Conservation (phyloP, 2,888 invertebrate species). For the Brassicogethes aeneus region DNA sequence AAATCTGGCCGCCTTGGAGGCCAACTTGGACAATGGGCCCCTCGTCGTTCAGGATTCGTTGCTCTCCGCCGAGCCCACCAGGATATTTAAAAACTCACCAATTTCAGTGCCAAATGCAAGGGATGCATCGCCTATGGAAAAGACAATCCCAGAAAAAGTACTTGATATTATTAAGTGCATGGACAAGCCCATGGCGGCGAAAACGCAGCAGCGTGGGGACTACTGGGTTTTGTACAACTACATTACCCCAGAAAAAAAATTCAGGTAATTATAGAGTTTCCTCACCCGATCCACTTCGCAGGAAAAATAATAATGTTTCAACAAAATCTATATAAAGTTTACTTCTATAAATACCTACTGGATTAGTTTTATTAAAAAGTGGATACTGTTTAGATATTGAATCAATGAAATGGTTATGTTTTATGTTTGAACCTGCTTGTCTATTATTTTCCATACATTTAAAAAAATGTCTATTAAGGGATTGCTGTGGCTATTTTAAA, state of each 20-base stretch:
- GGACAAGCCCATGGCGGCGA: conserved; percentile 34
- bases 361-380: too few species aligned
- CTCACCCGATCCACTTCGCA: too few species aligned
- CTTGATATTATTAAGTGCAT: conserved; percentile 33
- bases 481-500: too few species aligned
- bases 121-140: conserved; percentile 13
- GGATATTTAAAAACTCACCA: conserved; percentile 9
- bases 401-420: too few species aligned
- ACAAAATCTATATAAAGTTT: too few species aligned
- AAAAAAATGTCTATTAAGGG: too few species aligned
- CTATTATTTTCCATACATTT: too few species aligned
- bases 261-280: too few species aligned
- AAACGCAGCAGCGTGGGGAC: conserved; percentile 40
- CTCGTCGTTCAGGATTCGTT: conserved; percentile 14
- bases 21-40: conserved; percentile 17
- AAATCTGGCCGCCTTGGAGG: conserved; percentile 37
- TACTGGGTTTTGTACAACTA: conserved; percentile 88
- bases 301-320: too few species aligned
- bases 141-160: conserved; percentile 26
- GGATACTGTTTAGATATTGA: too few species aligned
- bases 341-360: too few species aligned
- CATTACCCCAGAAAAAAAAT: conserved; percentile 56
- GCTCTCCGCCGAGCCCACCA: conserved; percentile 12
- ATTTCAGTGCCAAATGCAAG: conserved; percentile 9
- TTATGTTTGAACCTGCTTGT: too few species aligned